phyloP scores from a whole-genome alignment of 2,888 invertebrate species.

The Kryphioiulus occultus region DNA sequence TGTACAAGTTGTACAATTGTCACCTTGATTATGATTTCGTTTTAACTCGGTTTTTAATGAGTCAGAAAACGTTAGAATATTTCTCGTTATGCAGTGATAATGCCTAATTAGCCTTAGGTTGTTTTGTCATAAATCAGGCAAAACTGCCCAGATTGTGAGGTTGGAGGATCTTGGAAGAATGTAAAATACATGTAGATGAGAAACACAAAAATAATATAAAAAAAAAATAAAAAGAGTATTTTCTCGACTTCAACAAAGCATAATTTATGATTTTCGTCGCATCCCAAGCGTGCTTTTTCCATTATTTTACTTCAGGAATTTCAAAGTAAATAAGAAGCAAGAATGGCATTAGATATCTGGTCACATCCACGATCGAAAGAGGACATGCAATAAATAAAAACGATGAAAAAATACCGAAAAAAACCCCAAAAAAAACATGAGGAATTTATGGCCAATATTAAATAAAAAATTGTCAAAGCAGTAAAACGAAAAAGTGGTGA shows the following conservation, averaged over 20 bases:
- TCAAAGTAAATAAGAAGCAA: background rate
- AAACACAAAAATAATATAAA: too few species aligned
- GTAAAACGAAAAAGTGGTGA: background rate
- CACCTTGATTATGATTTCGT: background rate
- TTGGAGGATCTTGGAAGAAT: background rate
- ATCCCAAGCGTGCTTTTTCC: background rate
- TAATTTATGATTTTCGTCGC: background rate
- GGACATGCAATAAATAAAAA: background rate
- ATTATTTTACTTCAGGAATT: background rate
- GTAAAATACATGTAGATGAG: background rate
- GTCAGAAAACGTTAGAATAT: background rate
- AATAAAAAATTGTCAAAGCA: slow-evolving; percentile 8
- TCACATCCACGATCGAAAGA: background rate
- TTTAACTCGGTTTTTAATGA: background rate
- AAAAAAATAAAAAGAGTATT: background rate
- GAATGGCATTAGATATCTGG: slow-evolving; percentile 3
- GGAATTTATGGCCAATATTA: background rate
- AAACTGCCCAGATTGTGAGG: background rate
- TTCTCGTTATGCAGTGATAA: background rate
- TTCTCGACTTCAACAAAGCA: background rate
- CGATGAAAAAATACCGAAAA: too few species aligned
- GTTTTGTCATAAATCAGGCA: background rate
- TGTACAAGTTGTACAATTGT: background rate
- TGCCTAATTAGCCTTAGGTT: background rate
- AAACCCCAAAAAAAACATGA: too few species aligned